phyloP scores from a whole-genome alignment of 1,140 invertebrate genomes.

The Archivesica marissinica region DNA sequence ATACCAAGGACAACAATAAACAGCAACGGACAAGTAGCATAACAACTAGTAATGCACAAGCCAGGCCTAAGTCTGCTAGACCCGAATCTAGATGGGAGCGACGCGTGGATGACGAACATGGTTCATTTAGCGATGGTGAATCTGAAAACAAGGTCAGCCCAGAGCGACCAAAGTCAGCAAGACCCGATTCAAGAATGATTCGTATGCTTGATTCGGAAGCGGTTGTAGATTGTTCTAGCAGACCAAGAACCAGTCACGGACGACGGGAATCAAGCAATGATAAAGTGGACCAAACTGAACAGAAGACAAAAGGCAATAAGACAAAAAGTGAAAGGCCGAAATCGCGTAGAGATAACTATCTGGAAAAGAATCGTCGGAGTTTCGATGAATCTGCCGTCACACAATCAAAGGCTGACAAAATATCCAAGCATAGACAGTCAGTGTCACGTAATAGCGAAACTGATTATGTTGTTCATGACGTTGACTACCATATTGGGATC shows the following conservation, averaged over 20 bases:
- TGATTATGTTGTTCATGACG: neutral
- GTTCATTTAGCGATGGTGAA: neutral
- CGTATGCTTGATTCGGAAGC: neutral
- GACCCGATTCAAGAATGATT: slow-evolving; percentile 11
- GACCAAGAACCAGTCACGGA: slow-evolving; percentile 49
- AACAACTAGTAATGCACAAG: too few relatives aligned
- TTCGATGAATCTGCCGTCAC: neutral
- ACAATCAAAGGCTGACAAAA: neutral
- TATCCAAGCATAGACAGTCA: neutral
- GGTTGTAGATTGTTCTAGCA: neutral
- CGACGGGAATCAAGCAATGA: neutral
- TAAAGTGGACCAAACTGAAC: neutral
- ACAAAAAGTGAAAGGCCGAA: neutral
- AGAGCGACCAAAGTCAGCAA: slow-evolving; percentile 28
- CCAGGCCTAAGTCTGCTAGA: neutral
- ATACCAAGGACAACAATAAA: neutral
- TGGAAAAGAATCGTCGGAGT: neutral
- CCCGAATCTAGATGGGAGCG: slow-evolving; percentile 25
- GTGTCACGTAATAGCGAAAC: neutral
- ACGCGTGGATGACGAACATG: neutral
- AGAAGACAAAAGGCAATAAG: neutral
- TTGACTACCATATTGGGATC: neutral
- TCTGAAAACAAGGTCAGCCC: neutral
- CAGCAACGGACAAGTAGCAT: neutral
- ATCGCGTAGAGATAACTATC: neutral